phyloP scores from a whole-genome alignment of 1,140 invertebrate genomes.

The Drosophila kohkoa region DNA sequence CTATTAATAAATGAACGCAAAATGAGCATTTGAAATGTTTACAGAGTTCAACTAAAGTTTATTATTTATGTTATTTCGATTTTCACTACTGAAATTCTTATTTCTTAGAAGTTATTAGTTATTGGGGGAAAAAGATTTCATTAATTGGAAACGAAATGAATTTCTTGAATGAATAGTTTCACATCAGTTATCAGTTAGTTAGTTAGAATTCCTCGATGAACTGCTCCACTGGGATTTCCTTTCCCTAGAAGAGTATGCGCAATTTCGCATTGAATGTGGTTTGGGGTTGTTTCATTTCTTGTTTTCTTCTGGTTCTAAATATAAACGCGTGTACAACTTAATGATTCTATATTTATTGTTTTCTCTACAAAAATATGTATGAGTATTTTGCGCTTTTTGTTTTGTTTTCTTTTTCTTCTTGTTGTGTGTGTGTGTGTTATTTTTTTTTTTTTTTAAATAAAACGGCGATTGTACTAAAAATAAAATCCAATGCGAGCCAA shows the following conservation, averaged over 20 bases:
- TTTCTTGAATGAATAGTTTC: no score
- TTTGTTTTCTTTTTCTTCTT: conserved; percentile 5
- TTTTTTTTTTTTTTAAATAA: conserved; percentile 55
- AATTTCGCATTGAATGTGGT: neutral
- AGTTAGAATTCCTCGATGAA: no score
- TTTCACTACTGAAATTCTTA: no score
- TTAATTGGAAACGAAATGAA: no score
- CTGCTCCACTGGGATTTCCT: no score
- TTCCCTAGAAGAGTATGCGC: conserved; percentile 6
- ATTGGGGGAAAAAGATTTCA: no score
- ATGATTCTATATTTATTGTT: conserved; percentile 85
- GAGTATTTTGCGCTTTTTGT: conserved; percentile 80
- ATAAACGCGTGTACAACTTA: conserved; percentile 84
- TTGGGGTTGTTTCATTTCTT: conserved; percentile 6
- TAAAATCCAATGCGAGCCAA: conserved; percentile 40
- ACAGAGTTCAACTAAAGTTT: no score
- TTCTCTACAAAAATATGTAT: conserved; percentile 84
- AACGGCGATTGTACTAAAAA: conserved; percentile 65
- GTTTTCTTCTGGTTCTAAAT: conserved; percentile 67
- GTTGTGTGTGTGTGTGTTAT: neutral
- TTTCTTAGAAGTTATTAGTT: no score
- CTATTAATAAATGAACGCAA: no score
- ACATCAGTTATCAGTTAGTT: no score
- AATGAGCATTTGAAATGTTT: no score
- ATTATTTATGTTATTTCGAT: no score